These are phyloP conservation scores for Leptobrachium leishanense DNA, from an alignment of 2,113 vertebrate species.

Conservation along the genomic window DNA sequence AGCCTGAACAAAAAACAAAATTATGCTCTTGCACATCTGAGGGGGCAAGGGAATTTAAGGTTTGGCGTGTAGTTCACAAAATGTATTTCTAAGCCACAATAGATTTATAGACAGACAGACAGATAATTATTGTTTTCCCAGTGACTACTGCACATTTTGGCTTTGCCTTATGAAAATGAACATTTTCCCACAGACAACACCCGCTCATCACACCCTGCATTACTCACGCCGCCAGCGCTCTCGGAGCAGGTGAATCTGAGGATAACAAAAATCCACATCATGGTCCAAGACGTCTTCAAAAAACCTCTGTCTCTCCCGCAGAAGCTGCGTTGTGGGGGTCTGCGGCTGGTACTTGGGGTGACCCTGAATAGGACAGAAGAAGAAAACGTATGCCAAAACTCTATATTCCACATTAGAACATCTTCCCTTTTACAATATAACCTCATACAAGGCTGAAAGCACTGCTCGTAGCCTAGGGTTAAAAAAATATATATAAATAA, in stretches of 20 bases:
- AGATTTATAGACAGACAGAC: too few species aligned
- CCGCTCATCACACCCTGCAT: neutral
- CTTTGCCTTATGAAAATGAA: too few species aligned
- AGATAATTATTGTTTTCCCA: too few species aligned
- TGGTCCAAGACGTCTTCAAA: constrained; percentile 42
- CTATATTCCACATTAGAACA: neutral
- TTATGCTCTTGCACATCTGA: too few species aligned
- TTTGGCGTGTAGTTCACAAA: too few species aligned
- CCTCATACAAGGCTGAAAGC: too few species aligned
- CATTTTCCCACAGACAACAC: neutral
- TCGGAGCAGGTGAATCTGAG: neutral
- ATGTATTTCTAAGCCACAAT: too few species aligned
- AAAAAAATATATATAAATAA: too few species aligned
- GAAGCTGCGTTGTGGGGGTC: constrained; percentile 24
- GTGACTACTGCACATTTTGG: too few species aligned
- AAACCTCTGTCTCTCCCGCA: constrained; percentile 34
- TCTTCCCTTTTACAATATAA: neutral
- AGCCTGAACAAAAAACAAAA: too few species aligned
- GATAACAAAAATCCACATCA: constrained; percentile 31
- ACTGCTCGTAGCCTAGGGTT: too few species aligned
- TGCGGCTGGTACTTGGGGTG: constrained; percentile 28
- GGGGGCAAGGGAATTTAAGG: too few species aligned
- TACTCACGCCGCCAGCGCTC: constrained; percentile 39
- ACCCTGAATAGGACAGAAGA: neutral
- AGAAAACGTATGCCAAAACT: neutral